These are phyloP conservation scores for Mallateleia sp. DNA, from an alignment of 2,888 invertebrate genomes.

Conservation along the genomic window DNA sequence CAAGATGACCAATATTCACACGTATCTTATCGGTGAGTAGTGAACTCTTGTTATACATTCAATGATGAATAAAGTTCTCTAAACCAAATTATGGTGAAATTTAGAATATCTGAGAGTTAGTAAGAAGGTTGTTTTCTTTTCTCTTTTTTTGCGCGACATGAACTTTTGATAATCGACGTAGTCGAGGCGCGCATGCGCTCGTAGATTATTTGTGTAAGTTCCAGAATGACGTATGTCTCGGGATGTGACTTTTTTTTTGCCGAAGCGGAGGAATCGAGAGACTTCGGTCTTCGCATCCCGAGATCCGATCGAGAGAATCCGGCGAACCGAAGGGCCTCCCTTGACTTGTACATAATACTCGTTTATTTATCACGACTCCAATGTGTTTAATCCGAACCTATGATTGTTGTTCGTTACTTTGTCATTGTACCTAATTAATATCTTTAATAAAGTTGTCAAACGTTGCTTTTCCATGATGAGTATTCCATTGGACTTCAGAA, in stretches of 20 bases:
- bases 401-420: constrained; percentile 81
- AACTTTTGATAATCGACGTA: constrained; percentile 50
- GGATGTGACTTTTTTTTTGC: constrained; percentile 13
- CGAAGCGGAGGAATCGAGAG: constrained; percentile 18
- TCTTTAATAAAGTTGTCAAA: constrained; percentile 83
- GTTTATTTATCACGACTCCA: constrained; percentile 62
- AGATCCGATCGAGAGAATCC: constrained; percentile 11
- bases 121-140: too few species aligned
- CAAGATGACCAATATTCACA: too few species aligned
- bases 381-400: constrained; percentile 74
- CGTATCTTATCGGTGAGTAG: too few species aligned
- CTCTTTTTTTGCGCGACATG: constrained; percentile 16
- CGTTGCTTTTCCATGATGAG: constrained; percentile 64
- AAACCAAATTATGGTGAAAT: too few species aligned
- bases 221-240: background rate
- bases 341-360: constrained; percentile 73
- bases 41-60: too few species aligned
- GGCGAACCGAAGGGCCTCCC: constrained; percentile 34
- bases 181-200: constrained; percentile 52
- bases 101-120: too few species aligned
- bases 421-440: constrained; percentile 81
- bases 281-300: constrained; percentile 29
- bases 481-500: constrained; percentile 32
- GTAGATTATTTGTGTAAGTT: constrained; percentile 41
- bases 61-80: too few species aligned